These are phyloP conservation scores for Arvicanthis niloticus DNA, from an alignment of 2,113 vertebrate species.

Conservation along the genomic window DNA sequence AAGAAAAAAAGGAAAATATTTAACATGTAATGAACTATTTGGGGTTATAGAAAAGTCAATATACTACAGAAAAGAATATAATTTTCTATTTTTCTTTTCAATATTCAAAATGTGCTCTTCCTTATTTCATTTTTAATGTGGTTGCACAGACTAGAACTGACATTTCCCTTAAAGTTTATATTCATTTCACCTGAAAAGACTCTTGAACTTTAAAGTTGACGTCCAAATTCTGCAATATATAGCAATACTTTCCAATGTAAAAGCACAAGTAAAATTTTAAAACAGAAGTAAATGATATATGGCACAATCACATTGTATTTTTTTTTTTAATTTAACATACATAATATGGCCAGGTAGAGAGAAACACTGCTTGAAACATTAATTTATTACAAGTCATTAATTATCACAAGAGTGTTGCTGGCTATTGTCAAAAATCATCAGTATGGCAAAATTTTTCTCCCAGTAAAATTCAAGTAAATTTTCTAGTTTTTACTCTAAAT, in stretches of 20 bases:
- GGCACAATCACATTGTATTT: background rate
- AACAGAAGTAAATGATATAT: slow-evolving; percentile 68
- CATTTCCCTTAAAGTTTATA: slow-evolving; percentile 82
- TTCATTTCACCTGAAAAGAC: slow-evolving; percentile 82
- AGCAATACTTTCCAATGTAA: slow-evolving; percentile 76
- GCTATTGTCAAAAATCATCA: slow-evolving; percentile 49
- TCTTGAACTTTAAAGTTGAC: slow-evolving; percentile 85
- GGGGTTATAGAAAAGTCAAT: slow-evolving; percentile 77
- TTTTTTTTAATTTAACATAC: slow-evolving; percentile 70
- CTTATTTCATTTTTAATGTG: slow-evolving; percentile 78
- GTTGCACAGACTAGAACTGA: slow-evolving; percentile 81
- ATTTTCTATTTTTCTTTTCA: slow-evolving; percentile 71
- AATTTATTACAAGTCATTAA: too few species aligned
- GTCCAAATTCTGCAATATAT: slow-evolving; percentile 76
- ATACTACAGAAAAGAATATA: slow-evolving; percentile 79
- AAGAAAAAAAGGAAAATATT: slow-evolving; percentile 58
- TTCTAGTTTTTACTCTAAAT: slow-evolving; percentile 11
- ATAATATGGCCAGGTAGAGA: slow-evolving; percentile 22
- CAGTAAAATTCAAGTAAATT: slow-evolving; percentile 56
- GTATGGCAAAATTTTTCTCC: slow-evolving; percentile 33
- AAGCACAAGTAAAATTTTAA: slow-evolving; percentile 78
- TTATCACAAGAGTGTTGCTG: background rate
- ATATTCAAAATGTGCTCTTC: slow-evolving; percentile 74
- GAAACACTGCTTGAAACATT: slow-evolving; percentile 51
- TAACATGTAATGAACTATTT: slow-evolving; percentile 68